Conservation (phyloP, 2,888 invertebrate species). For the Atrina japonica region DNA sequence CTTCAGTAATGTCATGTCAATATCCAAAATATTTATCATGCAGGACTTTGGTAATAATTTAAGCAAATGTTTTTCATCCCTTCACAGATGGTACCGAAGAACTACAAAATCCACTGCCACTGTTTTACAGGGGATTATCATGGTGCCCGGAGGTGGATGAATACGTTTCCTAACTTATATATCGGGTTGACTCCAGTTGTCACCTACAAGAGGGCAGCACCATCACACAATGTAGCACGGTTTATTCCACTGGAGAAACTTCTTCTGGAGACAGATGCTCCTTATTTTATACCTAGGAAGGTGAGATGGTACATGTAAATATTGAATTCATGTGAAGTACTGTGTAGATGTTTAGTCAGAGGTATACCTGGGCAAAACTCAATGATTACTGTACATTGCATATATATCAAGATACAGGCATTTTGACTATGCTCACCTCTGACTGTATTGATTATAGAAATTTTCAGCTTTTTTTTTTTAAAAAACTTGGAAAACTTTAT, state of each 20-base stretch:
- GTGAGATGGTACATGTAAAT: too few species aligned
- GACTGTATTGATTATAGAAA: too few species aligned
- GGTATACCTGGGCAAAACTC: background rate
- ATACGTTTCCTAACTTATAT: constrained; percentile 79
- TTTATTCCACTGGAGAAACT: constrained; percentile 80
- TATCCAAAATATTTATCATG: too few species aligned
- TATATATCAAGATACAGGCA: too few species aligned
- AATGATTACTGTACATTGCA: too few species aligned
- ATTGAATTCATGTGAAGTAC: background rate
- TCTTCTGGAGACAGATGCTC: constrained; percentile 82
- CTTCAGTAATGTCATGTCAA: too few species aligned
- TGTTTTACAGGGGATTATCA: constrained; percentile 80
- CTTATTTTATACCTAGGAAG: constrained; percentile 81
- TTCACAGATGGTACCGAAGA: constrained; percentile 71
- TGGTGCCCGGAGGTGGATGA: constrained; percentile 79
- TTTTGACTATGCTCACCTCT: too few species aligned
- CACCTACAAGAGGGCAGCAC: constrained; percentile 69
- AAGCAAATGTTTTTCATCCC: background rate
- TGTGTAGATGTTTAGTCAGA: background rate
- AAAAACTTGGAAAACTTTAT: too few species aligned
- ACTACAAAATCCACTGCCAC: constrained; percentile 81
- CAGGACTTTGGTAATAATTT: too few species aligned
- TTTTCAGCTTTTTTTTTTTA: too few species aligned
- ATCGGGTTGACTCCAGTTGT: constrained; percentile 81
- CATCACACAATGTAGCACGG: constrained; percentile 75